Base-by-base conservation (phyloP, 2,888 invertebrate genomes). In the Tetheella fluctuosa region DNA sequence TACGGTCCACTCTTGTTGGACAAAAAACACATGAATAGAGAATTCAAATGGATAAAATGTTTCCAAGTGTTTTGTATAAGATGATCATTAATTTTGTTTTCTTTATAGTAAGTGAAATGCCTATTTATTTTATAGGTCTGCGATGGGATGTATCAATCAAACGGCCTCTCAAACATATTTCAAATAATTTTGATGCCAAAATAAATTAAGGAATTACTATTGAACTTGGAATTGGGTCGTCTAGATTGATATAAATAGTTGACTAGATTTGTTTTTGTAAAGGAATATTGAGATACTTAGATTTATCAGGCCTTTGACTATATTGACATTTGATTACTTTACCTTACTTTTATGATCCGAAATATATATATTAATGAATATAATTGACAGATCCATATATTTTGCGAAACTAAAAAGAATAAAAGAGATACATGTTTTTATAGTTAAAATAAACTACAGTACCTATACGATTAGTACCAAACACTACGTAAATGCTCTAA, bases 11-110 rank as follows among this genome's bases (percentile, higher is more conserved):
- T 86, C 76, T 73, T 59, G 66, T 62, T 62, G 62, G 70, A 3
- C 70, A 80, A 85, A 86, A 88, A 87, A 86, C 81, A 85, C 78
- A 77, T 84, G 83, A 85, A 86, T 84, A 76, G 85, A 83, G 81
- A 85, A 83, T 80, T 79, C 81, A 74, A 70, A 79, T 73, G 75
- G 81, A 85, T 84, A 86, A n/a, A 85, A 88, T 85, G 80, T 83
- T 81, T 79, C 77, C 77, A 70, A 77, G 76, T 82, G 82, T 80
- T 81, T 80, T 72, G 81, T 80, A 84, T 87, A 81, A 84, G 84
- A 79, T 81, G 80, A 84, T 86, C 88, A 88, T 89, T 89, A 88
- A 88, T 89, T 84, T 83, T 63, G 79, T 79, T 80, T 77, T 71
- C 70, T 67, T 63, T 60, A 62, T 58, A 64, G 65, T 67, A 64